Conservation (phyloP, 1,140 invertebrate species). For the Monochamus saltuarius region DNA sequence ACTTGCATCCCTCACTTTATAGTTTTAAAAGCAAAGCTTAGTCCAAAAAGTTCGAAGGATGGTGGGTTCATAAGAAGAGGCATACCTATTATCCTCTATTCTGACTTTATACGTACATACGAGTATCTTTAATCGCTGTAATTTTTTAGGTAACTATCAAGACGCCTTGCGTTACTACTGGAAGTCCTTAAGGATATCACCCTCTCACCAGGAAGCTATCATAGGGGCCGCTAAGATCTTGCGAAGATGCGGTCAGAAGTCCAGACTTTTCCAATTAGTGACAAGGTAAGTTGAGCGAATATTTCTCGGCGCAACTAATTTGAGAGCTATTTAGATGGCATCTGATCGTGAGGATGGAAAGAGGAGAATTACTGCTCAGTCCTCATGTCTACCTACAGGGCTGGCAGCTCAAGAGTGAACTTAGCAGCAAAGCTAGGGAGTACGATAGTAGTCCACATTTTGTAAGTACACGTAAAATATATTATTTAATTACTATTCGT, state of each 20-base stretch:
- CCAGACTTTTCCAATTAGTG: conserved; percentile 64
- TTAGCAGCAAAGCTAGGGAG: conserved; percentile 44
- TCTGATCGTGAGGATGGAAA: conserved; percentile 34
- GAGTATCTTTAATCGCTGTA: not conserved
- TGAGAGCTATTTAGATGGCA: conserved; percentile 42
- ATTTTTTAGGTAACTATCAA: conserved; percentile 52
- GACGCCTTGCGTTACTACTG: conserved; percentile 61
- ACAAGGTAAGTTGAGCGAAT: conserved; percentile 55
- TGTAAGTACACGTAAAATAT: conserved; percentile 28
- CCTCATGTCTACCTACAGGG: conserved; percentile 47
- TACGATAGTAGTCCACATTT: conserved; percentile 39
- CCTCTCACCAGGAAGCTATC: conserved; percentile 57
- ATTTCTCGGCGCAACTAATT: not conserved
- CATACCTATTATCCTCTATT: not conserved
- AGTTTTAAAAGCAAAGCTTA: too few relatives aligned
- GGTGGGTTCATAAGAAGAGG: too few relatives aligned
- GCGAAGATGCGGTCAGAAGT: conserved; percentile 62
- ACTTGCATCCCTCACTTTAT: too few relatives aligned
- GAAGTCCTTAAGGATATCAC: conserved; percentile 57
- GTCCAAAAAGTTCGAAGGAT: too few relatives aligned
- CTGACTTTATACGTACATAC: not conserved
- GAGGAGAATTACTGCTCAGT: conserved; percentile 34
- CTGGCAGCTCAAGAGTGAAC: conserved; percentile 48
- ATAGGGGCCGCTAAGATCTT: conserved; percentile 61
- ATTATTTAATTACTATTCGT: not conserved